A percentile compares a stretch with the other conserved stretches of the same genome.
phyloP scores from a whole-genome alignment of 92 coral and sea anemone genomes.

The Umimayanthus chanpuru region DNA sequence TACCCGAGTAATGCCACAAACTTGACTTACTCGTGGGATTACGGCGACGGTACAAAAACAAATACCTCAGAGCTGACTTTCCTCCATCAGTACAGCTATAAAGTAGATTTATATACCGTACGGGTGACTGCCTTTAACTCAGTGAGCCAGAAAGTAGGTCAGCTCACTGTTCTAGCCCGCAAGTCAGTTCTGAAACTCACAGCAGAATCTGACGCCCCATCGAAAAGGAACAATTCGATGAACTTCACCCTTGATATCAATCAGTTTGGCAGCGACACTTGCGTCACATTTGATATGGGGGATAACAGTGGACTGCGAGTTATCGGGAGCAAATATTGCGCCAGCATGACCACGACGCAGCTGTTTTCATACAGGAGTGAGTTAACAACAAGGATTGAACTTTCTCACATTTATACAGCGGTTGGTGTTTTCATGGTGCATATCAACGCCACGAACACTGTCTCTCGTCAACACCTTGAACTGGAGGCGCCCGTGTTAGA shows the following conservation, averaged over 20 bases:
- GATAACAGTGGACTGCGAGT: conserved; percentile 64
- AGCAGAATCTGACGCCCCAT: conserved; percentile 63
- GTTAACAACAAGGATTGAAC: conserved; percentile 19
- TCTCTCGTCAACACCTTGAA: conserved; percentile 51
- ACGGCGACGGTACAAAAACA: conserved; percentile 44
- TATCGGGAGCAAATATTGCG: conserved; percentile 60
- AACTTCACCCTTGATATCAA: conserved; percentile 56
- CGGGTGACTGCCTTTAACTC: conserved; percentile 70
- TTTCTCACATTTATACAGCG: conserved; percentile 47
- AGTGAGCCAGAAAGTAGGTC: conserved; percentile 54
- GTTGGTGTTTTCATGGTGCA: conserved; percentile 62
- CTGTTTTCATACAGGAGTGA: neutral
- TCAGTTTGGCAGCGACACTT: conserved; percentile 72
- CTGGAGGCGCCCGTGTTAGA: conserved; percentile 64
- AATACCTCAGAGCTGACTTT: conserved; percentile 43
- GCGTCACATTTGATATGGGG: conserved; percentile 64
- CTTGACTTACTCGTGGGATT: conserved; percentile 61
- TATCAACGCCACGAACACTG: conserved; percentile 72
- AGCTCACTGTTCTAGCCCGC: conserved; percentile 33
- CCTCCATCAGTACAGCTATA: conserved; percentile 45
- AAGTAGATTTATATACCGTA: conserved; percentile 21
- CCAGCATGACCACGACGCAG: neutral
- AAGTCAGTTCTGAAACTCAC: conserved; percentile 54
- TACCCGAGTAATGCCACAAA: conserved; percentile 65
- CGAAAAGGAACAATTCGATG: conserved; percentile 54